Percentiles rank a stretch among this genome's conserved stretches.
Evolutionary conservation across 2,888 invertebrate species (phyloP).

Genomic region (Galerucella calmariensis): DNA sequence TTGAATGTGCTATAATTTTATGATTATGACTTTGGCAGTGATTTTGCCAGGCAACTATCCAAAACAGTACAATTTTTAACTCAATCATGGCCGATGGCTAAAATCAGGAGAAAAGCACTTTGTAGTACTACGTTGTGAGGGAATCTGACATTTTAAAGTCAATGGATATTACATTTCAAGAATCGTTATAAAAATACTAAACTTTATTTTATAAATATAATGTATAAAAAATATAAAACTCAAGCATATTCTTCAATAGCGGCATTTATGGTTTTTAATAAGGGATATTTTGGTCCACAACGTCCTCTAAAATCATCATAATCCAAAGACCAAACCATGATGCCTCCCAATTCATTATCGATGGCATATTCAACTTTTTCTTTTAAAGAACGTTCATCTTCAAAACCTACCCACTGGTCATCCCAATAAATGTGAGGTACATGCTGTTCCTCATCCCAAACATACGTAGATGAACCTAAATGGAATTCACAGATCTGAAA

Average conservation of each 20-base stretch:
- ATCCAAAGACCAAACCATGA: conserved; percentile 83
- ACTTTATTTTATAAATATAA: too few species aligned
- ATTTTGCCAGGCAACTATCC: too few species aligned
- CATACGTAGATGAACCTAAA: conserved; percentile 49
- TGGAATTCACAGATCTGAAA: conserved; percentile 57
- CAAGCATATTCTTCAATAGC: background rate
- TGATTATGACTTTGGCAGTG: too few species aligned
- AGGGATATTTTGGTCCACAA: conserved; percentile 63
- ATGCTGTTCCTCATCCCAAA: conserved; percentile 60
- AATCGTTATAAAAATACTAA: too few species aligned
- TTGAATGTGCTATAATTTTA: too few species aligned
- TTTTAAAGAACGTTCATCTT: conserved; percentile 68
- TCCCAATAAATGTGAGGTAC: conserved; percentile 71
- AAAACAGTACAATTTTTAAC: too few species aligned
- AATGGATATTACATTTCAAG: background rate
- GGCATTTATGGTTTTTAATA: conserved; percentile 46
- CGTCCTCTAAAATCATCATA: conserved; percentile 77
- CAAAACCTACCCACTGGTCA: conserved; percentile 77
- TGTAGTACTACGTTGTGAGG: too few species aligned
- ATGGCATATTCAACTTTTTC: conserved; percentile 63
- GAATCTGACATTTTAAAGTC: too few species aligned
- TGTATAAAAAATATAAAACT: background rate
- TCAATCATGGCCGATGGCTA: too few species aligned
- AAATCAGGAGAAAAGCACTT: too few species aligned
- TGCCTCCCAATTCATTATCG: conserved; percentile 66